phyloP scores from a whole-genome alignment of 2,113 vertebrate genomes.

The Panthera uncia region DNA sequence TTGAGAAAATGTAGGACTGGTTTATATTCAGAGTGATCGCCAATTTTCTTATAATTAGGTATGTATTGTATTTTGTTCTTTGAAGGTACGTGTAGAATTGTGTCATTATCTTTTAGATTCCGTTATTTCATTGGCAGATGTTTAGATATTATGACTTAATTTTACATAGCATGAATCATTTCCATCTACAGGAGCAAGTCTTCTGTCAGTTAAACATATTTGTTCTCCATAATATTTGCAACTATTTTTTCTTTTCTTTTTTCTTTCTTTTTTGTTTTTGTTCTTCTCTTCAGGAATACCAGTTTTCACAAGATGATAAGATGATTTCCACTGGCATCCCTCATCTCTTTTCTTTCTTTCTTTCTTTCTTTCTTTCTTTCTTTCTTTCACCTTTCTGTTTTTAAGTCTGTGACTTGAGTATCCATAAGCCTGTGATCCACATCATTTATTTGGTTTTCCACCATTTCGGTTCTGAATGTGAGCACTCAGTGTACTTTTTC shows the following conservation, averaged over 20 bases:
- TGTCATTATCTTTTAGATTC: not conserved
- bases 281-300: not conserved
- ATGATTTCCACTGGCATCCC: not conserved
- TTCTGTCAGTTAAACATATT: not conserved
- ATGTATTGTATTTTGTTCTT: not conserved
- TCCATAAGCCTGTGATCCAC: not conserved
- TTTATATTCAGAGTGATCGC: not conserved
- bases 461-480: not conserved
- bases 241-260: not conserved
- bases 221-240: not conserved
- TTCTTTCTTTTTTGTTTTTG: not conserved
- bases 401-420: not conserved
- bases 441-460: not conserved
- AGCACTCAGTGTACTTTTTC: not conserved
- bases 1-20: not conserved
- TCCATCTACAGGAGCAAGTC: not conserved
- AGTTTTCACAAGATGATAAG: not conserved
- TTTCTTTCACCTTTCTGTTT: not conserved
- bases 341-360: not conserved
- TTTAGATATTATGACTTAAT: not conserved
- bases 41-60: not conserved
- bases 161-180: not conserved
- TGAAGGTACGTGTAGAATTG: not conserved
- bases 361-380: no score
- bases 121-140: not conserved